These are phyloP conservation scores for Aphidoletes aphidimyza DNA, from an alignment of 2,888 invertebrate genomes.

Conservation along the genomic window DNA sequence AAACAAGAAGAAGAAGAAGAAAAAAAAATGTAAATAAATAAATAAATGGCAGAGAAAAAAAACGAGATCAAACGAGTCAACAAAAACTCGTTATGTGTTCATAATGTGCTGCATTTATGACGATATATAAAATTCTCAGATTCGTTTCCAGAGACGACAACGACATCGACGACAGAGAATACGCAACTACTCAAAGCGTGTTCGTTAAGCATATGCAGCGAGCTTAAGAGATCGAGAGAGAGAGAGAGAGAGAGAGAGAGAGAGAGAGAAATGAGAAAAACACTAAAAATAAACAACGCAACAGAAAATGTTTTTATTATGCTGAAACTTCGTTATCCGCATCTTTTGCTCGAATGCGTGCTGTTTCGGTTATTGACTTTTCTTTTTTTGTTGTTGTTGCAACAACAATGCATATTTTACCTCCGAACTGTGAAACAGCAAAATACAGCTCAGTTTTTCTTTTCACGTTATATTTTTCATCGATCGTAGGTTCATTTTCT, in stretches of 20 bases:
- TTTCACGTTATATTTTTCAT: background rate
- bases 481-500: background rate
- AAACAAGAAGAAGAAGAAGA: background rate
- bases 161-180: background rate
- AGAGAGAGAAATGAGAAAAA: too few relatives aligned
- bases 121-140: background rate
- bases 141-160: background rate
- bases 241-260: background rate
- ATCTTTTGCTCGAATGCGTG: slow-evolving; percentile 20
- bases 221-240: background rate
- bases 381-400: too few relatives aligned
- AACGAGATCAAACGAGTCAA: slow-evolving; percentile 34
- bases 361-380: slow-evolving; percentile 48
- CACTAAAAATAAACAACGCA: background rate
- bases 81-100: slow-evolving; percentile 44
- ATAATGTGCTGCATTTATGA: slow-evolving; percentile 35
- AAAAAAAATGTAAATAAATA: background rate
- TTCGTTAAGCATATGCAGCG: slow-evolving; percentile 33
- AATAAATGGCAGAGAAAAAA: background rate
- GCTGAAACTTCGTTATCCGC: slow-evolving; percentile 1
- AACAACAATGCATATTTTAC: background rate
- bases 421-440: background rate
- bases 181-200: too few relatives aligned
- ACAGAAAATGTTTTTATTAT: slow-evolving; percentile 34
- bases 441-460: background rate